Percentiles rank a stretch among this genome's conserved stretches.
phyloP scores from a whole-genome alignment of 2,888 invertebrate genomes.

The Octodonta nipae region DNA sequence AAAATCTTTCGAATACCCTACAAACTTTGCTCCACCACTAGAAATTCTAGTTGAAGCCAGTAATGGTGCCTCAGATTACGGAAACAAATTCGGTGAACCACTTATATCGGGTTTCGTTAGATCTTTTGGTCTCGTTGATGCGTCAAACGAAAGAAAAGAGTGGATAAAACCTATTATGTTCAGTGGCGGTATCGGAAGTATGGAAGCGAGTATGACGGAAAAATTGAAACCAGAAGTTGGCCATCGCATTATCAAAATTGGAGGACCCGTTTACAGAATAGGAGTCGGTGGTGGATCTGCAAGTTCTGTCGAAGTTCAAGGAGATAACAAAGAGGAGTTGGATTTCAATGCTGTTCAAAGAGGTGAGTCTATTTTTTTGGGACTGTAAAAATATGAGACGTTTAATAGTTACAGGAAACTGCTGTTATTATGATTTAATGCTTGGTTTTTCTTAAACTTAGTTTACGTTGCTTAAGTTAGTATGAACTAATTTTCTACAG shows the following conservation, averaged over 20 bases:
- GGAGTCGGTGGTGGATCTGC: conserved; percentile 98
- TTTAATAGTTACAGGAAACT: too few species aligned
- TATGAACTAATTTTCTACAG: too few species aligned
- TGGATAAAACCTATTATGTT: conserved; percentile 99
- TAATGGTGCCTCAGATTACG: conserved; percentile 96
- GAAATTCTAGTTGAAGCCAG: conserved; percentile 90
- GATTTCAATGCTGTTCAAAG: conserved; percentile 96
- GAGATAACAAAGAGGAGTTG: conserved; percentile 68
- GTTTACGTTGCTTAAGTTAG: too few species aligned
- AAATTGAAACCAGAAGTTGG: conserved; percentile 69
- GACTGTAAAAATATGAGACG: too few species aligned
- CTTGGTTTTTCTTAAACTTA: too few species aligned
- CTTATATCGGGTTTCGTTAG: conserved; percentile 81
- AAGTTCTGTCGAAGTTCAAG: conserved; percentile 88
- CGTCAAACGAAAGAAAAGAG: conserved; percentile 54
- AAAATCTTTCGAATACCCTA: conserved; percentile 57
- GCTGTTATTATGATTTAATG: too few species aligned
- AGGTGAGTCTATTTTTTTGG: too few species aligned
- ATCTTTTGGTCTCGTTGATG: conserved; percentile 69
- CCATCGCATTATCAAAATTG: conserved; percentile 86
- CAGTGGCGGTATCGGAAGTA: conserved; percentile 75
- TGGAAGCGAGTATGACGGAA: conserved; percentile 68
- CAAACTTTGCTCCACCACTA: conserved; percentile 77
- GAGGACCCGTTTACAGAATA: conserved; percentile 94
- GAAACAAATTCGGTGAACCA: conserved; percentile 98